Percentiles rank a stretch among this genome's conserved stretches.
Conservation (phyloP, 2,113 vertebrate species). For the Pelecanoides urinatrix region DNA sequence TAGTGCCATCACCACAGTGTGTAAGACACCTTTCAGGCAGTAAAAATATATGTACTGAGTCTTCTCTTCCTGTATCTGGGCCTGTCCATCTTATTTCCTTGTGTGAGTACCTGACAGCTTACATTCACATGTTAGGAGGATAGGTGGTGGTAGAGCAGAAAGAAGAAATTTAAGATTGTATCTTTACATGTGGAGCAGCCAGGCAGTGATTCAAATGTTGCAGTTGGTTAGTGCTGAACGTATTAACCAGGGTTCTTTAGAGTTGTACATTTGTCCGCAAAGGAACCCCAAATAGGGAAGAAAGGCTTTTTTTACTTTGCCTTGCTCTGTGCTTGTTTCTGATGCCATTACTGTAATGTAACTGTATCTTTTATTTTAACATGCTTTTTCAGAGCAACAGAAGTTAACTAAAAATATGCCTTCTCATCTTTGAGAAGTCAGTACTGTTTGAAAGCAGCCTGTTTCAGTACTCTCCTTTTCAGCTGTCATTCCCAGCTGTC, state of each 20-base stretch:
- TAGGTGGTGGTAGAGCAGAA: neutral
- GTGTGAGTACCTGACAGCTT: neutral
- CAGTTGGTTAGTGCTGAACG: neutral
- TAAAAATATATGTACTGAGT: neutral
- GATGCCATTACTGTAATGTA: neutral
- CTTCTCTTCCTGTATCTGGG: neutral
- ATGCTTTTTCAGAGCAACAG: neutral
- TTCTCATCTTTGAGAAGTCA: constrained; percentile 35
- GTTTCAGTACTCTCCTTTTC: constrained; percentile 56
- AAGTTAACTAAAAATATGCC: constrained; percentile 62
- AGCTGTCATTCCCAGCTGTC: constrained; percentile 65
- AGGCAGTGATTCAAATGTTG: neutral
- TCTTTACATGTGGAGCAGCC: neutral
- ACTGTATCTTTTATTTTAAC: neutral
- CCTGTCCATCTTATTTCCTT: neutral
- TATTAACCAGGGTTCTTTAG: neutral
- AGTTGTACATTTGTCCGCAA: neutral
- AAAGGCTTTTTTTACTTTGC: neutral
- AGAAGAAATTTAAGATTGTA: neutral
- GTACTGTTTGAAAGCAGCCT: constrained; percentile 31
- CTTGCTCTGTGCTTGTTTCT: neutral
- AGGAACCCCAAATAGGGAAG: neutral
- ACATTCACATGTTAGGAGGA: neutral
- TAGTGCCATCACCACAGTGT: neutral
- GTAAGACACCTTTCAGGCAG: neutral